Percentiles rank a stretch among this genome's conserved stretches.
Evolutionary conservation across 2,113 vertebrate genomes (phyloP).

Genomic region (Herpailurus yagouaroundi): DNA sequence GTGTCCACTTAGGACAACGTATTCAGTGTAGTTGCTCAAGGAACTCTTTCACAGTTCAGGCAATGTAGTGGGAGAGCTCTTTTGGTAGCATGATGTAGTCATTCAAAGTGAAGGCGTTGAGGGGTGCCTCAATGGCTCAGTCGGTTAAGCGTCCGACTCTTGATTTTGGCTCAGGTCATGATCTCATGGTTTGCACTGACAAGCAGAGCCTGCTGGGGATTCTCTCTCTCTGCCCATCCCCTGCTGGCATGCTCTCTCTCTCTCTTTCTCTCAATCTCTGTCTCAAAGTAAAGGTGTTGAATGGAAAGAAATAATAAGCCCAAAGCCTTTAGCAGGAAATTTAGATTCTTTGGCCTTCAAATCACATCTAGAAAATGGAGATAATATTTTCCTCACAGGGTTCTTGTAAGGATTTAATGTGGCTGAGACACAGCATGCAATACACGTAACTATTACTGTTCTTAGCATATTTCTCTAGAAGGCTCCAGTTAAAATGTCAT

Average conservation of each 20-base stretch:
- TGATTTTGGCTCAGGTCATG: too few species aligned
- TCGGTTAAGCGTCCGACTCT: too few species aligned
- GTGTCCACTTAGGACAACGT: not conserved
- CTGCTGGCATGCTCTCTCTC: too few species aligned
- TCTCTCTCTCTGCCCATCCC: too few species aligned
- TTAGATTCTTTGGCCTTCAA: not conserved
- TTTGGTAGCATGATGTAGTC: not conserved
- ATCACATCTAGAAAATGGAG: not conserved
- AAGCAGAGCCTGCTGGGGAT: too few species aligned
- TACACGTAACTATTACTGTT: not conserved
- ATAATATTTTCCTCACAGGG: not conserved
- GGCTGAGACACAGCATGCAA: not conserved
- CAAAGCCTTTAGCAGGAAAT: not conserved
- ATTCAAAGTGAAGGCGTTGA: not conserved
- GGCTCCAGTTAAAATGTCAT: not conserved
- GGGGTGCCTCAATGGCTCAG: too few species aligned
- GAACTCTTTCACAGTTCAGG: not conserved
- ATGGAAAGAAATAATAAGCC: not conserved
- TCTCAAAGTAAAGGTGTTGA: not conserved
- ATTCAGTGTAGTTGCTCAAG: not conserved
- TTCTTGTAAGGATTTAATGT: not conserved
- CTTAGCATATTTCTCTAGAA: not conserved
- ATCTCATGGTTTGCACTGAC: too few species aligned
- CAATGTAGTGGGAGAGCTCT: not conserved
- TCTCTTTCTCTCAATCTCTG: too few species aligned